Percentiles rank a stretch among this genome's conserved stretches.
Conservation (phyloP, 2,888 invertebrate species). For the Andrena praecox region DNA sequence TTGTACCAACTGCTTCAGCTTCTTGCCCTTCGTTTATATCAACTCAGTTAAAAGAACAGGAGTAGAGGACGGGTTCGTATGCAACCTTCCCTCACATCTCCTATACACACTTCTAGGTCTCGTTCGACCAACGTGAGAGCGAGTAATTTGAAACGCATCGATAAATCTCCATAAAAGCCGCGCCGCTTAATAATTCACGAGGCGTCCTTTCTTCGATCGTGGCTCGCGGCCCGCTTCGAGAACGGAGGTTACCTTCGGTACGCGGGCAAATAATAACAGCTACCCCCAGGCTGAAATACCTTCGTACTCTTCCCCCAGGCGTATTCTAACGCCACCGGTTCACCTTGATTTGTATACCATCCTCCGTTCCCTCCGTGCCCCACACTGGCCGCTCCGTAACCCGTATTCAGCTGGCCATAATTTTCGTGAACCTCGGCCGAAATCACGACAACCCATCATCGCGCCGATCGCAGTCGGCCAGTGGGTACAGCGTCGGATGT, state of each 20-base stretch:
- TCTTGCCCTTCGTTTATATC: too few relatives aligned
- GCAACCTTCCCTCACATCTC: too few relatives aligned
- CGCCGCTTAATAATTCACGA: slow-evolving; percentile 45
- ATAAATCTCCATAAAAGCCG: slow-evolving; percentile 50
- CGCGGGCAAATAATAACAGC: slow-evolving; percentile 52
- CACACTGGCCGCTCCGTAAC: slow-evolving; percentile 51
- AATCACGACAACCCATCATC: slow-evolving; percentile 73
- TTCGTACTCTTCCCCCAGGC: slow-evolving; percentile 49
- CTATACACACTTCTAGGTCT: neutral
- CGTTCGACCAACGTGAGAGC: neutral
- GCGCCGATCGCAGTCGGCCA: slow-evolving; percentile 48
- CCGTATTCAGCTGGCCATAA: slow-evolving; percentile 71
- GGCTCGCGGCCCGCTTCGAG: neutral
- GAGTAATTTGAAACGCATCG: slow-evolving; percentile 1
- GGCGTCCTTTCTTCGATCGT: slow-evolving; percentile 13
- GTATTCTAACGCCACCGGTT: slow-evolving; percentile 64
- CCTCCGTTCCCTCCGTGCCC: neutral
- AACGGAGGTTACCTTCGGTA: slow-evolving; percentile 38
- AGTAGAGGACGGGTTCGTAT: too few relatives aligned
- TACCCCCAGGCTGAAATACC: slow-evolving; percentile 56
- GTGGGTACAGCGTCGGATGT: neutral
- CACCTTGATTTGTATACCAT: slow-evolving; percentile 61
- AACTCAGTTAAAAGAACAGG: too few relatives aligned
- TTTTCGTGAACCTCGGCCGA: slow-evolving; percentile 63
- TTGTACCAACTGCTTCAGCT: too few relatives aligned